A percentile compares a stretch with the other conserved stretches of the same genome.
Conservation (phyloP, 1,140 invertebrate species). For the Drosophila parvula region DNA sequence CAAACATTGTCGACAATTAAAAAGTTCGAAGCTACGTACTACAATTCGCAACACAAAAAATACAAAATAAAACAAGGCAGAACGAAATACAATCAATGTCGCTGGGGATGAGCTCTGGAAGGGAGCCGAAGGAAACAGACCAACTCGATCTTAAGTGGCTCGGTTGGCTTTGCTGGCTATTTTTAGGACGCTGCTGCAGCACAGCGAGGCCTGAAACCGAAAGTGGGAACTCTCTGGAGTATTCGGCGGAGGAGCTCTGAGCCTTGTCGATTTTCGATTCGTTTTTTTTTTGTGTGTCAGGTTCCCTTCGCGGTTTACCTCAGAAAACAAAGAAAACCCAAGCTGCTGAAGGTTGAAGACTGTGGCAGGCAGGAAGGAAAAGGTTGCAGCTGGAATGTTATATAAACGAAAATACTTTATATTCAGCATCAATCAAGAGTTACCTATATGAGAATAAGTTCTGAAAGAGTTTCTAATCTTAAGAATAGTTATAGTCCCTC, state of each 20-base stretch:
- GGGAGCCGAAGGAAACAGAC: constrained; percentile 14
- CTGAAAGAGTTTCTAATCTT: background rate
- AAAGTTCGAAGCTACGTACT: constrained; percentile 33
- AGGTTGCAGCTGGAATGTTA: background rate
- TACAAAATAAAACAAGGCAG: constrained; percentile 1
- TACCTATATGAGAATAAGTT: background rate
- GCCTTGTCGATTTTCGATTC: constrained; percentile 26
- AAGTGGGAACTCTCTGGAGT: constrained; percentile 76
- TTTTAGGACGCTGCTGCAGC: constrained; percentile 62
- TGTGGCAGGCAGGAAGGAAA: background rate
- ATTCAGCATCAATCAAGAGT: background rate
- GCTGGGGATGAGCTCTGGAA: constrained; percentile 48
- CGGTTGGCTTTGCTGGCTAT: constrained; percentile 50
- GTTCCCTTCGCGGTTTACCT: constrained; percentile 36
- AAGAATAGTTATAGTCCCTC: background rate
- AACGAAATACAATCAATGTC: constrained; percentile 30
- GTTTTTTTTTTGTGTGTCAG: constrained; percentile 13
- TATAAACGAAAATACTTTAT: background rate
- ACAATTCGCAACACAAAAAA: constrained; percentile 11
- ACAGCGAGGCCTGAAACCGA: constrained; percentile 67
- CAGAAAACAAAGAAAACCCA: background rate
- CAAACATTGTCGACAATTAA: constrained; percentile 83
- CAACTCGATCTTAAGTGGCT: constrained; percentile 54
- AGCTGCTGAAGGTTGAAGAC: constrained; percentile 10
- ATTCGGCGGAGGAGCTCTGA: constrained; percentile 21